A percentile compares a stretch with the other conserved stretches of the same genome.
Conservation (phyloP, 1,140 invertebrate genomes). For the Nebria ingens region DNA sequence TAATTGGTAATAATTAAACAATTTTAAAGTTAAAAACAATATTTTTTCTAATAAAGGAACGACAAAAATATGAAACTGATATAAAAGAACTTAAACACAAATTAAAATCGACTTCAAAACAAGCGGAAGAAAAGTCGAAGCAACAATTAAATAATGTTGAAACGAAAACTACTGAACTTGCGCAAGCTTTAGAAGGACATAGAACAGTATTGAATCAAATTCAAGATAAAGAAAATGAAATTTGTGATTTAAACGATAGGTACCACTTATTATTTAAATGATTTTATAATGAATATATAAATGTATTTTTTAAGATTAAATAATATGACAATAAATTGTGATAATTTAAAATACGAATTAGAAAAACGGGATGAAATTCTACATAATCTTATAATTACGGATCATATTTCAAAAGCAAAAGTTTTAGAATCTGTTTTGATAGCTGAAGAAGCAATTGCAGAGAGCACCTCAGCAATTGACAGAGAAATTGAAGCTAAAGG, state of each 20-base stretch:
- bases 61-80: background rate
- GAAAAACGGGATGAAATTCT: slow-evolving; percentile 20
- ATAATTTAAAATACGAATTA: slow-evolving; percentile 17
- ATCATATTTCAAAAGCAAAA: slow-evolving; percentile 24
- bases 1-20: background rate
- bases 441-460: slow-evolving; percentile 27
- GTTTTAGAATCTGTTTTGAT: slow-evolving; percentile 28
- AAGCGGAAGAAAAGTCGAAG: background rate
- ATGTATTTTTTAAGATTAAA: no score
- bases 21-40: background rate
- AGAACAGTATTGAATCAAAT: background rate
- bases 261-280: no score
- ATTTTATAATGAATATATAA: no score
- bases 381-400: slow-evolving; percentile 20
- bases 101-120: background rate
- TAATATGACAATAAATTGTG: slow-evolving; percentile 18
- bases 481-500: slow-evolving; percentile 25
- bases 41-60: background rate
- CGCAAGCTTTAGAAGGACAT: background rate
- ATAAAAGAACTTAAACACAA: slow-evolving; percentile 1
- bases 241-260: slow-evolving; percentile 23
- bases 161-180: background rate
- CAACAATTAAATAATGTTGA: background rate
- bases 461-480: slow-evolving; percentile 29
- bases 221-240: slow-evolving; percentile 13